Evolutionary conservation across 2,797 vertebrate species (phyloP).

Genomic region (Onychomys torridus): DNA sequence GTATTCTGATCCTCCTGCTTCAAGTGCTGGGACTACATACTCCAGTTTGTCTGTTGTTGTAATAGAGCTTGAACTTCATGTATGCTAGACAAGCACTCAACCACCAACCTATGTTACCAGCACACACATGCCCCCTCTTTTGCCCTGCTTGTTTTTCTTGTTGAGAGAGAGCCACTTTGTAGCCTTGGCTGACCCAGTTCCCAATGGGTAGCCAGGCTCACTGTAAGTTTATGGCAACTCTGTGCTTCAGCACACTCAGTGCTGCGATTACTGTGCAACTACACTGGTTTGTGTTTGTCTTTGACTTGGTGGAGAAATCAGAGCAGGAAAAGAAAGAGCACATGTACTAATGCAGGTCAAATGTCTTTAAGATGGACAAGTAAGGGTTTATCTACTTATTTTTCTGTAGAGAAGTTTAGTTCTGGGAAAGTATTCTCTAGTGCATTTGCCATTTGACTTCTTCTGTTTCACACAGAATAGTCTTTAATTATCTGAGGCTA

Average conservation of each 20-base stretch:
- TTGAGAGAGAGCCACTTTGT: not conserved
- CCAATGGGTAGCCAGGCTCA: not conserved
- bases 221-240: not conserved
- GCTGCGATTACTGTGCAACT: not conserved
- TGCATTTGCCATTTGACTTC: not conserved
- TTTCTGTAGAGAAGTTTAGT: slow-evolving; percentile 19
- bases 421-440: not conserved
- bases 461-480: slow-evolving; percentile 19
- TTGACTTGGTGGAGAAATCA: slow-evolving; percentile 25
- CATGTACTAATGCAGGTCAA: not conserved
- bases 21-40: not conserved
- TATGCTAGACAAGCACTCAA: not conserved
- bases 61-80: not conserved
- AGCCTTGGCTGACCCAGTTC: not conserved
- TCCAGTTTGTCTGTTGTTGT: not conserved
- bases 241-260: not conserved
- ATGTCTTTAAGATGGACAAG: not conserved
- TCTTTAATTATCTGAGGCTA: slow-evolving; percentile 17
- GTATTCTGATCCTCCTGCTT: not conserved
- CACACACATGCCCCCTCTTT: not conserved
- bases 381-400: not conserved
- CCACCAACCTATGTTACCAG: not conserved
- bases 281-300: not conserved
- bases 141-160: not conserved
- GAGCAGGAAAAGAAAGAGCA: not conserved